Conservation (phyloP, 2,113 vertebrate species). For the Agelaius tricolor region DNA sequence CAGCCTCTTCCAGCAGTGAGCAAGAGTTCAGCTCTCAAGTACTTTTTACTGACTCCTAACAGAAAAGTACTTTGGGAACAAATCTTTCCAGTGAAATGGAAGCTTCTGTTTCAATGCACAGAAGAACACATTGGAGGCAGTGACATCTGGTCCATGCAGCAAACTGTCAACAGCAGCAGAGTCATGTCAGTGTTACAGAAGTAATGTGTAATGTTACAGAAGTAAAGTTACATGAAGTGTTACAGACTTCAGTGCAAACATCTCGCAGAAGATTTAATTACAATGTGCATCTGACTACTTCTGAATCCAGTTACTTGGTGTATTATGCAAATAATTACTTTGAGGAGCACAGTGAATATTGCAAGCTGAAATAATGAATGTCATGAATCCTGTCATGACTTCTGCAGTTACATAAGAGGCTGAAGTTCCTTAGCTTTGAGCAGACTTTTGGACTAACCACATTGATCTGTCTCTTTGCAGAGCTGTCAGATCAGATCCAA, state of each 20-base stretch:
- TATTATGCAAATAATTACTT: background rate
- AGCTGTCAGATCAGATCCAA: slow-evolving; percentile 92
- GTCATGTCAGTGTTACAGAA: background rate
- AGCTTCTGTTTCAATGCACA: background rate
- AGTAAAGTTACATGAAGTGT: too few relatives aligned
- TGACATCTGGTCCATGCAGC: background rate
- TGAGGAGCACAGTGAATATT: background rate
- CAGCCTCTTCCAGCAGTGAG: background rate
- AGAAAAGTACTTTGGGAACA: background rate
- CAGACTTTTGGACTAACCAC: background rate
- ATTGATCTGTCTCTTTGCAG: slow-evolving; percentile 56
- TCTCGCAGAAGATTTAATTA: background rate
- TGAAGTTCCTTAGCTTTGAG: background rate
- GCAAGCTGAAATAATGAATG: background rate
- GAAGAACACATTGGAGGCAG: background rate
- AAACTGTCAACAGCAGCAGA: background rate
- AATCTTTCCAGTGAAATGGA: background rate
- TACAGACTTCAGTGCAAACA: background rate
- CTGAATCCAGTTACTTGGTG: background rate
- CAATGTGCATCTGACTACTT: background rate
- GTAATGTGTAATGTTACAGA: background rate
- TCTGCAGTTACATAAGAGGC: background rate
- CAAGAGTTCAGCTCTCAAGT: background rate
- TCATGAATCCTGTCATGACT: background rate
- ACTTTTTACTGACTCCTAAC: background rate